Conservation (phyloP, 2,888 invertebrate genomes). For the Proisotoma minuta region DNA sequence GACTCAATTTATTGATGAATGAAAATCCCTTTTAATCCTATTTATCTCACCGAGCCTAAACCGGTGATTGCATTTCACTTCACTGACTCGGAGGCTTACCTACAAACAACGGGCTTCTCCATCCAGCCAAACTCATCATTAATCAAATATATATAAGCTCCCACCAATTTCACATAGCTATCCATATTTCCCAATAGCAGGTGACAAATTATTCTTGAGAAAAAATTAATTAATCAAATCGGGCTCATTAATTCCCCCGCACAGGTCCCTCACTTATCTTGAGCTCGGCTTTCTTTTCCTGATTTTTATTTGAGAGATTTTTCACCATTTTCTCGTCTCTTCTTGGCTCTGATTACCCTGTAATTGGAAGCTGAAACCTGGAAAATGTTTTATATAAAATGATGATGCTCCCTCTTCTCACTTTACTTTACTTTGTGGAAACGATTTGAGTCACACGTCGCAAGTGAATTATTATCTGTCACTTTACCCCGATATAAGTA, state of each 20-base stretch:
- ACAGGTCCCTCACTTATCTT: neutral
- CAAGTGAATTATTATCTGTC: too few relatives aligned
- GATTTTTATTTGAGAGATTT: too few relatives aligned
- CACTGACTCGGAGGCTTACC: too few relatives aligned
- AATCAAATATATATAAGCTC: slow-evolving; percentile 46
- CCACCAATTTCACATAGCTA: slow-evolving; percentile 12
- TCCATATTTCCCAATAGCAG: neutral
- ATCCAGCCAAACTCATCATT: slow-evolving; percentile 45
- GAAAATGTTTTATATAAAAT: neutral
- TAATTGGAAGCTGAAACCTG: slow-evolving; percentile 6
- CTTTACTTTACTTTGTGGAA: too few relatives aligned
- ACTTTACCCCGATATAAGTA: too few relatives aligned
- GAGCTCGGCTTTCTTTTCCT: neutral
- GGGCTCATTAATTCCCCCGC: neutral
- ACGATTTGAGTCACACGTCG: too few relatives aligned
- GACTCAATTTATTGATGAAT: slow-evolving; percentile 21
- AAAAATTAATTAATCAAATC: slow-evolving; percentile 3
- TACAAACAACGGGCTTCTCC: too few relatives aligned
- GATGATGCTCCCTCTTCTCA: neutral
- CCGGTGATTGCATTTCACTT: neutral
- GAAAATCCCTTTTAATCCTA: slow-evolving; percentile 45
- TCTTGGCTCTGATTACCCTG: slow-evolving; percentile 16
- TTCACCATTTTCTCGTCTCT: neutral
- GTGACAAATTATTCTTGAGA: neutral
- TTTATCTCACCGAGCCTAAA: slow-evolving; percentile 45